phyloP scores from a whole-genome alignment of 1,140 invertebrate species.

The Aphelinus certus region DNA sequence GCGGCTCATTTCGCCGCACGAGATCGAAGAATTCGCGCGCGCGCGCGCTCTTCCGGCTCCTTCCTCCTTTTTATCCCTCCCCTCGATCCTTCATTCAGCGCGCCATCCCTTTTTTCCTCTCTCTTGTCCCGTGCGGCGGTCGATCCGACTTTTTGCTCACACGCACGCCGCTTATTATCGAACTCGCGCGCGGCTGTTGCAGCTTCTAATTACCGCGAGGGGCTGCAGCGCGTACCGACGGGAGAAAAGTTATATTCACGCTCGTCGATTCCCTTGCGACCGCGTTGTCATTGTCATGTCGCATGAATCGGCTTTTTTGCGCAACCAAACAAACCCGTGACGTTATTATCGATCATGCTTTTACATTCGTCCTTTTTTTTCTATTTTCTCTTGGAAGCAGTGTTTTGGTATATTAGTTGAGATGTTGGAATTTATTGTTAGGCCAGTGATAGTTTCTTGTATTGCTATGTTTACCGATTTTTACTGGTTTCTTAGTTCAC shows the following conservation, averaged over 20 bases:
- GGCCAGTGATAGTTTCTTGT: too few species aligned
- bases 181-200: neutral
- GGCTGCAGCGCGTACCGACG: neutral
- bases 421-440: too few species aligned
- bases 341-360: too few species aligned
- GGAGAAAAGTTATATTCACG: neutral
- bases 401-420: too few species aligned
- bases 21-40: neutral
- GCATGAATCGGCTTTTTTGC: too few species aligned
- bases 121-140: neutral
- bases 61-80: too few species aligned
- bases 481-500: too few species aligned
- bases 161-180: neutral
- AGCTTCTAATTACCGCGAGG: neutral
- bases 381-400: too few species aligned
- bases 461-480: too few species aligned
- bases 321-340: too few species aligned
- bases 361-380: too few species aligned
- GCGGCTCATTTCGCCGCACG: neutral
- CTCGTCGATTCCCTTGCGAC: neutral
- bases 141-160: neutral
- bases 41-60: neutral
- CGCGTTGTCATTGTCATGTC: neutral
- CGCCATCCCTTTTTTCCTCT: constrained; percentile 3
- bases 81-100: too few species aligned